Evolutionary conservation across 2,113 vertebrate species (phyloP).

Genomic region (Prunella himalayana): DNA sequence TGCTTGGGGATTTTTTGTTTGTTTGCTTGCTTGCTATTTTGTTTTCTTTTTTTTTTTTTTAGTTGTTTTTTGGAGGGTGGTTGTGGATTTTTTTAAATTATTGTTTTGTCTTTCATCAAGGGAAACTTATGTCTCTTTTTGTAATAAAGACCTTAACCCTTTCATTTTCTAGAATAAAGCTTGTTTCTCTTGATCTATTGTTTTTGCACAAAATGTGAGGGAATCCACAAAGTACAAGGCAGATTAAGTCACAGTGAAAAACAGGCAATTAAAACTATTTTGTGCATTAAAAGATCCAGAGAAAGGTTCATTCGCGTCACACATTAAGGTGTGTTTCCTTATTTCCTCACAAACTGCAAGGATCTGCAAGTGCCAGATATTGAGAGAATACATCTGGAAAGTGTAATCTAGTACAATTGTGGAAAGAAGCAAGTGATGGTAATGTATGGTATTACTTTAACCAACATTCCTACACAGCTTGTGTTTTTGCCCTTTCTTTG

Average conservation of each 20-base stretch:
- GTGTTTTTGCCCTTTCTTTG: background rate
- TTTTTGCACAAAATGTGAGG: background rate
- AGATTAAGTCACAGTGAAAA: background rate
- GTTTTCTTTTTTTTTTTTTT: no score
- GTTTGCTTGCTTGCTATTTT: background rate
- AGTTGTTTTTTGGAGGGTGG: background rate
- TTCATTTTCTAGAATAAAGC: background rate
- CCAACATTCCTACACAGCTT: background rate
- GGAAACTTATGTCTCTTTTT: background rate
- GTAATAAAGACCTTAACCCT: background rate
- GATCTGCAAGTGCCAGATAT: background rate
- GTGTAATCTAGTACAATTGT: background rate
- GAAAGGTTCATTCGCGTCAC: background rate
- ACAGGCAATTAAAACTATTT: background rate
- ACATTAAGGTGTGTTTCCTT: background rate
- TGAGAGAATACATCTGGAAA: background rate
- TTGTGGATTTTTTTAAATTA: accelerated
- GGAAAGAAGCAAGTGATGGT: background rate
- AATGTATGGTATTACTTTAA: background rate
- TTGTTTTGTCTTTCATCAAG: background rate
- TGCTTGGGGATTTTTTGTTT: background rate
- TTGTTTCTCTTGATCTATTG: background rate
- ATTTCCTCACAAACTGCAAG: background rate
- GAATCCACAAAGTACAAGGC: background rate
- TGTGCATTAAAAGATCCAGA: background rate